phyloP scores from a whole-genome alignment of 1,140 invertebrate genomes.

The Brachionus plicatilis region DNA sequence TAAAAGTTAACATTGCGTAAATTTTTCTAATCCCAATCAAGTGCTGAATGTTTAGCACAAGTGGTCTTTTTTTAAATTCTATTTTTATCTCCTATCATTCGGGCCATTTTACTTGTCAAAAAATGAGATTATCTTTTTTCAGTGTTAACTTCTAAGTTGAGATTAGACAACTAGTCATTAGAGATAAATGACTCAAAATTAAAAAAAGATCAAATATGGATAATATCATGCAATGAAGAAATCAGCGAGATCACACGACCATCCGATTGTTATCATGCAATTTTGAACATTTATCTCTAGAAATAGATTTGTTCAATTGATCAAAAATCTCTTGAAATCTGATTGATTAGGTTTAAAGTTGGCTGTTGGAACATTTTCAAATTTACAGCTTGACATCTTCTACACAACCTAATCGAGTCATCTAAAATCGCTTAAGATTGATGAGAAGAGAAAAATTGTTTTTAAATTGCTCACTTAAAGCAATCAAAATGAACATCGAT shows the following conservation, averaged over 20 bases:
- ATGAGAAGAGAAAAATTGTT: neutral
- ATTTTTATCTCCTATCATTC: neutral
- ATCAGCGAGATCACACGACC: neutral
- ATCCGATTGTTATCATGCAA: neutral
- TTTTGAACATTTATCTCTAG: neutral
- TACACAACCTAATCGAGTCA: neutral
- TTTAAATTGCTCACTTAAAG: neutral
- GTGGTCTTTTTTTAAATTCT: neutral
- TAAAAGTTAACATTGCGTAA: neutral
- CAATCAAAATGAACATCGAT: neutral
- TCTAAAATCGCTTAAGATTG: neutral
- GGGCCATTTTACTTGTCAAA: neutral
- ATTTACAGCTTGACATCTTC: neutral
- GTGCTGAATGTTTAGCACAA: neutral
- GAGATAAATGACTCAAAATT: neutral
- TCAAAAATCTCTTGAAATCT: neutral
- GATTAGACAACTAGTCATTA: neutral
- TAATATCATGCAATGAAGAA: neutral
- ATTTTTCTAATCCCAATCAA: neutral
- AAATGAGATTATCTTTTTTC: neutral
- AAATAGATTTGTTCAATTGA: neutral
- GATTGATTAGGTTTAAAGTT: neutral
- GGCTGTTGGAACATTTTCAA: neutral
- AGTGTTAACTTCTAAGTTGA: neutral
- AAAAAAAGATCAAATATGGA: neutral